Evolutionary conservation across 2,888 invertebrate species (phyloP).

Genomic region (Drosophila flavopinicola): DNA sequence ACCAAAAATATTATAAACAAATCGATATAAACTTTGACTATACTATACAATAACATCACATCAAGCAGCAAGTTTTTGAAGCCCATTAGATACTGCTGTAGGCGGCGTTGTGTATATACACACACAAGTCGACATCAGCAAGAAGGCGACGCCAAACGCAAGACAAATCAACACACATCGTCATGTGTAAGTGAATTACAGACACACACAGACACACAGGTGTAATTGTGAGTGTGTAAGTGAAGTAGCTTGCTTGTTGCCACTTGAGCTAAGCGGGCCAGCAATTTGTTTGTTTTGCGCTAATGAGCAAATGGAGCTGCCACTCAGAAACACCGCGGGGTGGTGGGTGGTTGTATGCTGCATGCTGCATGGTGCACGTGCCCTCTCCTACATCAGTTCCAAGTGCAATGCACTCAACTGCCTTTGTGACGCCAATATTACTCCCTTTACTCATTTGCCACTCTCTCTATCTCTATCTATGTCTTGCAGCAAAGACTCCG

Average conservation of each 20-base stretch:
- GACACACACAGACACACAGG: background rate
- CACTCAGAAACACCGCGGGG: conserved; percentile 30
- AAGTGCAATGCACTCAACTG: conserved; percentile 3
- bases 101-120: conserved; percentile 59
- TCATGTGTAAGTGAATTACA: conserved; percentile 50
- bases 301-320: conserved; percentile 56
- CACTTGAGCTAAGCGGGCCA: conserved; percentile 70
- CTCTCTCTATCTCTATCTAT: background rate
- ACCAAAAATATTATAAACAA: conserved; percentile 37
- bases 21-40: conserved; percentile 17
- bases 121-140: conserved; percentile 24
- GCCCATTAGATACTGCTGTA: conserved; percentile 45
- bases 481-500: conserved; percentile 83
- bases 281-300: conserved; percentile 62
- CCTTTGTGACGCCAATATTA: conserved; percentile 13
- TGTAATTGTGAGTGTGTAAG: background rate
- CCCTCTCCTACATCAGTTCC: background rate
- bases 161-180: conserved; percentile 31
- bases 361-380: conserved; percentile 40
- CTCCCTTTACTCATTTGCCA: too few species aligned
- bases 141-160: conserved; percentile 7
- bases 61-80: conserved; percentile 4
- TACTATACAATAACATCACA: conserved; percentile 6
- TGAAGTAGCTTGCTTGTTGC: conserved; percentile 55
- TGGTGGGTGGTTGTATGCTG: background rate